These are phyloP conservation scores for Mungos mungo DNA, from an alignment of 2,113 vertebrate genomes.

Conservation along the genomic window DNA sequence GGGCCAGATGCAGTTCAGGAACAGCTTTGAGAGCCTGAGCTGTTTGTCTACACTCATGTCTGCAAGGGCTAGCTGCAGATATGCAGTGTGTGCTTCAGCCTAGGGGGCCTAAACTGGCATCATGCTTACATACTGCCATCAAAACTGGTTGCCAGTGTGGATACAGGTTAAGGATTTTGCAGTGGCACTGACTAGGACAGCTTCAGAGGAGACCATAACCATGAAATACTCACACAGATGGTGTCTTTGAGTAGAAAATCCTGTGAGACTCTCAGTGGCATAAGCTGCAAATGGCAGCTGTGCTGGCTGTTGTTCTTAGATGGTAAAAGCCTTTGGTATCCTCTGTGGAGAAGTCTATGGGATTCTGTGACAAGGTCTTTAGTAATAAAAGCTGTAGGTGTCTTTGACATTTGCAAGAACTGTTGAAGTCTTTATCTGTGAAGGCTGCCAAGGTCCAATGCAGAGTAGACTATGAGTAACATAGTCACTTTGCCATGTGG, in stretches of 20 bases:
- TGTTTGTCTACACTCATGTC: neutral
- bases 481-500: neutral
- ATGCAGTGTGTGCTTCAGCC: neutral
- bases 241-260: neutral
- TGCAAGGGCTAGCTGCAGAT: neutral
- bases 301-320: neutral
- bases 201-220: neutral
- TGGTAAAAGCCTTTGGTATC: neutral
- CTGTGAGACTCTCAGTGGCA: neutral
- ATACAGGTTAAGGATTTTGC: neutral
- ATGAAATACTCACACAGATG: neutral
- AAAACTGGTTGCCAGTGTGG: neutral
- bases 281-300: neutral
- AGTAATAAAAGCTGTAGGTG: neutral
- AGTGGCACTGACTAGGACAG: neutral
- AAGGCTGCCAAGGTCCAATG: neutral
- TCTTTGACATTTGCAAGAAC: neutral
- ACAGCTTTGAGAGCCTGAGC: neutral
- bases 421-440: neutral
- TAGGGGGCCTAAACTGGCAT: neutral
- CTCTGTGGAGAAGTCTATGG: neutral
- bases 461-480: neutral
- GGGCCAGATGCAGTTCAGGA: neutral
- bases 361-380: neutral
- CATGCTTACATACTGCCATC: neutral